Base-by-base conservation (phyloP, 2,113 vertebrate genomes). In the Alligator sinensis region DNA sequence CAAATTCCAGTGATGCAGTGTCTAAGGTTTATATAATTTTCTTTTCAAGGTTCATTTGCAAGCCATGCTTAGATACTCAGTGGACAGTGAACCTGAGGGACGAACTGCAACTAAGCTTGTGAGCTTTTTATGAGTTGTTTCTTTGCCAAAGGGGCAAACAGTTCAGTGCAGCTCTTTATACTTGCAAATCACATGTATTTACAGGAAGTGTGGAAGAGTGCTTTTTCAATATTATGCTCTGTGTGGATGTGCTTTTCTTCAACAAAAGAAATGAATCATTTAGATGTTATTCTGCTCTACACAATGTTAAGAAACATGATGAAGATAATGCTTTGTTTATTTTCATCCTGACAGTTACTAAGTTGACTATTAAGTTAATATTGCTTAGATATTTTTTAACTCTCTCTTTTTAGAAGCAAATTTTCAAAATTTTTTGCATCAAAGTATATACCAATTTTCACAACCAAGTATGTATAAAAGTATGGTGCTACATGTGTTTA, bases 131-230 rank as follows among this genome's bases (percentile, higher is more conserved):
- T 76, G 64, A 88, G 77, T 30, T 77, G 60, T 60, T 84, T 94
- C 62, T 92, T 95, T 92, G 34, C 58, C 74, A 79, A 84, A 89
- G 19, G 75, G 34, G 63, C 38, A 16, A 94, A 62, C 68, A 64
- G 77, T 62, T 91, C 77, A 86, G 77, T 62, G 12, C 77, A 91
- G 83, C 77, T 75, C 80, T 91, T 91, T 91, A 81, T 86, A 86
- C 83, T 91, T 91, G 82, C 77, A 86, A 80, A 91, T 91, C 61
- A 79, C 83, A 80, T 66, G 68, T 59, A 84, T 91, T 80, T 86
- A 76, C 89, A 91, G 86, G 86, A 86, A 91, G 61, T 86, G 77
- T 91, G 89, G 82, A 85, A 91, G 82, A 90, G 77, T 86, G 89
- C 77, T 81, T 91, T 68, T 76, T 34, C 77, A 85, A 80, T 90